Evolutionary conservation across 2,888 invertebrate genomes (phyloP), one percentile per base, ranked within the genome.

Genomic region (Palloptera scutellata): DNA sequence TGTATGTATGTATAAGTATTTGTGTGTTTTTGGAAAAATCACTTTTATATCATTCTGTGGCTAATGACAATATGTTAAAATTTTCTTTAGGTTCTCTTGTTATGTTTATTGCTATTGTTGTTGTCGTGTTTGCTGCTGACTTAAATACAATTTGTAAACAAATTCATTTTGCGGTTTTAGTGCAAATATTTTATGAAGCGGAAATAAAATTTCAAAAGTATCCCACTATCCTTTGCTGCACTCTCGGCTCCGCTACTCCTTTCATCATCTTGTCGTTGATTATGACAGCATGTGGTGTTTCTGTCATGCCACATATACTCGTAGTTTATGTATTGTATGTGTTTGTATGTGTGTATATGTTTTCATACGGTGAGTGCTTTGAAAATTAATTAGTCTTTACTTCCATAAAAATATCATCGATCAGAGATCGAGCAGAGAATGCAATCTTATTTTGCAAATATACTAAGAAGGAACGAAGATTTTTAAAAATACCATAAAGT

Each of bases 61-160:
- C 30, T 30, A 30, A 30, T 30, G 30, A 30, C 30, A 30, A 30
- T 30, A 30, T 30, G 30, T 30, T 30, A 30, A 30, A 30, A 30
- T 30, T 30, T 30, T 30, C 30, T 30, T 30, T 30, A 30, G 30
- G 30, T 30, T 30, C 30, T 30, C n/a, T 30, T 30, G 30, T 61
- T 15, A 5, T 55, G 15, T 42, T 20, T 17, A 15, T 20, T 48
- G 42, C 20, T 43, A 41, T 13, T 54, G 12, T 42, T 48, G 15
- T 13, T 59, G 17, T 48, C 43, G 40, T 59, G 53, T 58, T 12
- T 63, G 41, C 57, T 58, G 17, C 57, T 41, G 58, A 57, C 61
- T 48, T 52, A 58, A 61, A 61, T 66, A 48, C 60, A 66, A 69
- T 66, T 69, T 66, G 63, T 66, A 52, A 48, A 63, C 55, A 63